Conservation (phyloP, 2,888 invertebrate genomes). For the Andrena bucephala region DNA sequence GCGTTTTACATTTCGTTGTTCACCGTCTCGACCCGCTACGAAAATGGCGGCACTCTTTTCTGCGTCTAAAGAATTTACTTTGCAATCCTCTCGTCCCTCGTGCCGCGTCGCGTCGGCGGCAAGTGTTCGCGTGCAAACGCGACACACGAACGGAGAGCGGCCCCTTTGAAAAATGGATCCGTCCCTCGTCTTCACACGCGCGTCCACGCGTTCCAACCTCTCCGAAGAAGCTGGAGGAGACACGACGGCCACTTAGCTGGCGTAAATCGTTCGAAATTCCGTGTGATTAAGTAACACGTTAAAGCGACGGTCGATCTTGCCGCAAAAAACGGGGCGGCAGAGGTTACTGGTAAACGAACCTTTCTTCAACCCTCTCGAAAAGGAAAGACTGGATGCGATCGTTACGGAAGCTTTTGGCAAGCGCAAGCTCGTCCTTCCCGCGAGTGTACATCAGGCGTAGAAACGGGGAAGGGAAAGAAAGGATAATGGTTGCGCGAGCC, state of each 20-base stretch:
- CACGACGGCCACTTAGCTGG: slow-evolving; percentile 10
- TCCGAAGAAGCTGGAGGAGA: slow-evolving; percentile 1
- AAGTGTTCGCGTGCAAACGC: slow-evolving; percentile 6
- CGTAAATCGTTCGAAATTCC: slow-evolving; percentile 53
- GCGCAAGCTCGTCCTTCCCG: slow-evolving; percentile 19
- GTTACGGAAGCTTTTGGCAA: slow-evolving; percentile 44
- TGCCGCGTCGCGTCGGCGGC: not conserved
- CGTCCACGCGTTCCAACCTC: slow-evolving; percentile 1
- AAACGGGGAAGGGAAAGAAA: slow-evolving; percentile 11
- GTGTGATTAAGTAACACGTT: slow-evolving; percentile 54
- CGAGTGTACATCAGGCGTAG: slow-evolving; percentile 23
- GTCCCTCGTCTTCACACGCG: slow-evolving; percentile 2
- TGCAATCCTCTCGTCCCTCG: slow-evolving; percentile 37
- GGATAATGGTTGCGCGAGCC: slow-evolving; percentile 19
- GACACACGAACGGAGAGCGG: slow-evolving; percentile 4
- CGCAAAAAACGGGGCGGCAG: slow-evolving; percentile 11
- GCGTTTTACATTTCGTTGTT: slow-evolving; percentile 7
- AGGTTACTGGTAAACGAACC: slow-evolving; percentile 29
- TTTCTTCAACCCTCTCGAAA: slow-evolving; percentile 32
- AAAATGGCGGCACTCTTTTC: not conserved
- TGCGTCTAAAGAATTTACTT: slow-evolving; percentile 43
- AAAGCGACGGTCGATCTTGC: slow-evolving; percentile 7
- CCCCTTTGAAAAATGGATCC: slow-evolving; percentile 49
- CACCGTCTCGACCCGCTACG: not conserved
- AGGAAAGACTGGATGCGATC: slow-evolving; percentile 54